Evolutionary conservation across 1,140 invertebrate genomes (phyloP), one percentile per base, ranked within the genome.

Genomic region (Bombus breviceps): DNA sequence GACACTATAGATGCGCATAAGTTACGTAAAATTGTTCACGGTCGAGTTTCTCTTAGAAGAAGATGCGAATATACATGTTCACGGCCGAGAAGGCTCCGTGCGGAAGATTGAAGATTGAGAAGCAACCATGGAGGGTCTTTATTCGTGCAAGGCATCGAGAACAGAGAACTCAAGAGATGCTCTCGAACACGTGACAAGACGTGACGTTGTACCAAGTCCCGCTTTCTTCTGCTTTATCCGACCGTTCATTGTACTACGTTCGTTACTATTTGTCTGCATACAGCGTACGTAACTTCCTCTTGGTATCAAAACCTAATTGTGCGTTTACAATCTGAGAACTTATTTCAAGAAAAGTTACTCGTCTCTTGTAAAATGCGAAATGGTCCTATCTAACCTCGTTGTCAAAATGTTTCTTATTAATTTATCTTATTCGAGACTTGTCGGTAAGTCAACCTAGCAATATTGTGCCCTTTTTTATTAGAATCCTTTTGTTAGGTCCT

Each of bases 151-250:
- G 77, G 57, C 69, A 90, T 90, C 77, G 86, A 73, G 82, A 89
- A 83, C 86, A 83, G 41, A 77, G 34, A 62, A 64, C 69, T 92
- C 78, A 91, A 91, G 91, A 89, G 92, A 71, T 59, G 86, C 91
- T 84, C 90, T 92, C 86, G 88, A 93, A 91, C 91, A 92, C 88
- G 91, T 74, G 88, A 93, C 79, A 77, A 88, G 85, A 89, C 87
- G 88, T 88, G 85, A 86, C 81, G 81, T 57, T 72, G 68, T 68
- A 59, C 79, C 85, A 39, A 68, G 62, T 59, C 47, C 78, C 53
- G 32, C 28, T 81, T 72, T 47, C 64, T 81, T 53, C 18, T 47
- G 28, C 47, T 10, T 3, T n/a, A 43, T 76, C 25, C 32, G 13
- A 69, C 43, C 18, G 10, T n/a, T 1, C 64, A 71, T 15, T 28